Evolutionary conservation across 2,888 invertebrate genomes (phyloP).

Genomic region (Creontiades dilutus): DNA sequence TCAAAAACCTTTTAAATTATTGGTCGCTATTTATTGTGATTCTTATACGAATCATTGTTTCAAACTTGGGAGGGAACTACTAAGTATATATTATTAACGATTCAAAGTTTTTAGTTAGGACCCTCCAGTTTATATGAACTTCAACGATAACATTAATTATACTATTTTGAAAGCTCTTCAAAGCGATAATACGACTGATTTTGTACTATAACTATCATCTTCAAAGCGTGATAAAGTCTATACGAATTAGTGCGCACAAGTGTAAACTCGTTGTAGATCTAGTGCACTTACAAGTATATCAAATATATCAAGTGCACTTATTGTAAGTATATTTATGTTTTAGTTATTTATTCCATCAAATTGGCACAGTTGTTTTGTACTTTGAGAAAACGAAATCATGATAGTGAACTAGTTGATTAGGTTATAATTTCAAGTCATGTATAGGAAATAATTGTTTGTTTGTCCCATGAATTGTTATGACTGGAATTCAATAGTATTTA

Average conservation of each 20-base stretch:
- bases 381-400: too few relatives aligned
- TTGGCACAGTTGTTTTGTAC: too few relatives aligned
- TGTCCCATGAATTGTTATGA: not conserved
- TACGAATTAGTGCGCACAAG: not conserved
- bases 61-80: not conserved
- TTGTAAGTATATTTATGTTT: too few relatives aligned
- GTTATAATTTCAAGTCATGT: not conserved
- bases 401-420: not conserved
- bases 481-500: not conserved
- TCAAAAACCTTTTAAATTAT: not conserved
- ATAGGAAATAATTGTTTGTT: not conserved
- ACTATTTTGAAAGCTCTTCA: not conserved
- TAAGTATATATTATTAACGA: too few relatives aligned
- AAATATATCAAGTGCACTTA: not conserved
- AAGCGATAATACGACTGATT: slow-evolving; percentile 14
- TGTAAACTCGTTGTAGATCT: not conserved
- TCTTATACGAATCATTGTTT: not conserved
- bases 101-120: too few relatives aligned
- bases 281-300: not conserved
- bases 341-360: too few relatives aligned
- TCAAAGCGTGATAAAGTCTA: not conserved
- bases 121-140: too few relatives aligned
- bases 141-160: not conserved
- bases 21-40: slow-evolving; percentile 10
- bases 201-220: slow-evolving; percentile 1